Evolutionary conservation across 2,888 invertebrate genomes (phyloP), one percentile per base, ranked within the genome.

Genomic region (Rhyacophila evoluta): DNA sequence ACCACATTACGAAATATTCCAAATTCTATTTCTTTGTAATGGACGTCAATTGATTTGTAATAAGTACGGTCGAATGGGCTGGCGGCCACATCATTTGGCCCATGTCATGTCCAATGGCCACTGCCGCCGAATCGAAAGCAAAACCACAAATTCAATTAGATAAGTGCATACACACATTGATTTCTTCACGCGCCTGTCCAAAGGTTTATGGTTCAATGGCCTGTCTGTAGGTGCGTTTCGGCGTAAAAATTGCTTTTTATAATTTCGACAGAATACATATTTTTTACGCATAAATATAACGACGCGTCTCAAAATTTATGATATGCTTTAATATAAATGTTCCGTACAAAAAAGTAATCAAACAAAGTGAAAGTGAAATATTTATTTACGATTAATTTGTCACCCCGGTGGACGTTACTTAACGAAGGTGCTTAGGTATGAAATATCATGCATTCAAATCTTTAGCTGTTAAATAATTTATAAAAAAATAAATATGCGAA

Each of bases 71-170:
- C 19, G 55, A 55, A 0, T 55, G 55, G 15, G 25, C 8, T 25
- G 55, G 8, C 55, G 25, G 41, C 25, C 25, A 19, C 55, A 25
- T 10, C 25, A 55, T 55, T 55, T 19, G 55, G 55, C 1, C 19
- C 25, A 55, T 25, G 55, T 25, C 55, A 55, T 55, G 55, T 25
- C 55, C 55, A 55, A n/a, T 39, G 39, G 39, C 25, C 55, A 55
- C 55, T 25, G 55, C 55, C 10, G 19, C 55, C 19, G 55, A 55
- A 55, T 55, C 19, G 55, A 55, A 55, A 55, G 55, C 55, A 55
- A 55, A 55, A 55, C 55, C 55, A 55, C 55, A 55, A 55, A 55
- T 55, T 55, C 55, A 55, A 55, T 55, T 55, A 55, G 55, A 55
- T 15, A 55, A 55, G 55, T 55, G 55, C 55, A 55, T 55, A 55